These are phyloP conservation scores for Lepetodrilus schrolli DNA, from an alignment of 2,888 invertebrate species.

Conservation along the genomic window DNA sequence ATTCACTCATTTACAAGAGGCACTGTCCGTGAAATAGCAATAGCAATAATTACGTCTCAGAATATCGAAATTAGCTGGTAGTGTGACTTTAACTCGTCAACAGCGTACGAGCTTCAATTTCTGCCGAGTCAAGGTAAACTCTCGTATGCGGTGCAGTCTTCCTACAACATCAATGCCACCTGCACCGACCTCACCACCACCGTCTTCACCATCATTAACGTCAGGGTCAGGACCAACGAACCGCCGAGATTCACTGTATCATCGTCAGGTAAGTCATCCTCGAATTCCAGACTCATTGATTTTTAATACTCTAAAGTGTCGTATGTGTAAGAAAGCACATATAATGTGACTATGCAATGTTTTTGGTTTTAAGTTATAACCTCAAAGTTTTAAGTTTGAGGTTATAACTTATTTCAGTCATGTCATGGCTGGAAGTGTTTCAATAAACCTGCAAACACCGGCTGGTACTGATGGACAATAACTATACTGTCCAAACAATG, in stretches of 20 bases:
- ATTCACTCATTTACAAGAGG: too few relatives aligned
- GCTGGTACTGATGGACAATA: too few relatives aligned
- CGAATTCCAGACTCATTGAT: neutral
- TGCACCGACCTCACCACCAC: neutral
- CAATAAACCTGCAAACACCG: too few relatives aligned
- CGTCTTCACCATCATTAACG: neutral
- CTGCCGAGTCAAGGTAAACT: neutral
- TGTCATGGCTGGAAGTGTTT: too few relatives aligned
- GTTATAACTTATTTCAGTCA: too few relatives aligned
- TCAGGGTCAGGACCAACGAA: neutral
- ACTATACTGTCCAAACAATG: too few relatives aligned
- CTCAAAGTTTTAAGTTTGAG: too few relatives aligned
- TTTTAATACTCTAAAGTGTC: too few relatives aligned
- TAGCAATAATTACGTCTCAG: neutral
- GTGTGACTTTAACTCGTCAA: neutral
- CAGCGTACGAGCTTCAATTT: neutral
- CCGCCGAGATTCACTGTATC: neutral
- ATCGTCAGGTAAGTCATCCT: neutral
- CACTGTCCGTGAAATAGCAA: neutral
- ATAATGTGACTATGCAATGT: too few relatives aligned
- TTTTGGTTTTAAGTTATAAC: too few relatives aligned
- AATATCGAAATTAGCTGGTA: neutral
- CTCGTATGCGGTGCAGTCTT: neutral
- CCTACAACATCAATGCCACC: neutral
- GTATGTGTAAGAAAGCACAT: too few relatives aligned